A percentile compares a stretch with the other conserved stretches of the same genome.
Conservation (phyloP, 1,140 invertebrate genomes). For the Drosophila bipectinata region DNA sequence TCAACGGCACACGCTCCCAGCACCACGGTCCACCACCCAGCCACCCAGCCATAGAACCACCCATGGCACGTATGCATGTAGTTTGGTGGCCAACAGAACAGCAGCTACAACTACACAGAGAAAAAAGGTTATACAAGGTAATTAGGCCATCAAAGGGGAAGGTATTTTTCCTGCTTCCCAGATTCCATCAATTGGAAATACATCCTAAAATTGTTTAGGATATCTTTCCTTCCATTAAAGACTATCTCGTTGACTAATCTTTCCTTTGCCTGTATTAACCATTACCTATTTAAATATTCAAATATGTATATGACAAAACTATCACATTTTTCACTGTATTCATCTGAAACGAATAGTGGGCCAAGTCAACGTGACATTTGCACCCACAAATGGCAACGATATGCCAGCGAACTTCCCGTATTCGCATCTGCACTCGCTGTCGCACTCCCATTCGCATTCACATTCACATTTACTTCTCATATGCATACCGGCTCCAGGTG, state of each 20-base stretch:
- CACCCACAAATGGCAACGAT: constrained; percentile 71
- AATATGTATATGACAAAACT: background rate
- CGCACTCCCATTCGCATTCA: constrained; percentile 13
- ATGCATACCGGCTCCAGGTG: constrained; percentile 15
- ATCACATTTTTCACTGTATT: constrained; percentile 1
- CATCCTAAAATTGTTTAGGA: background rate
- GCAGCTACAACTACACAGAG: constrained; percentile 24
- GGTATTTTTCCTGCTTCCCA: background rate
- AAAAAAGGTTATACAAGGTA: background rate
- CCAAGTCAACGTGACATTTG: constrained; percentile 80
- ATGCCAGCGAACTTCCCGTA: constrained; percentile 47
- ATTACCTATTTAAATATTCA: background rate
- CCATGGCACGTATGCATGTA: constrained; percentile 41
- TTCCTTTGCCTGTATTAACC: background rate
- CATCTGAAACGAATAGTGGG: constrained; percentile 43
- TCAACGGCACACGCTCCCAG: constrained; percentile 30
- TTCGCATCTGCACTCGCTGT: constrained; percentile 23
- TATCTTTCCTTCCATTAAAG: background rate
- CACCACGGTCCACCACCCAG: background rate
- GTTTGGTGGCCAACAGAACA: constrained; percentile 52
- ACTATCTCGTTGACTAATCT: background rate
- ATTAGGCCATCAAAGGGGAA: background rate
- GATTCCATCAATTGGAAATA: too few species aligned
- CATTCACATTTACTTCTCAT: constrained; percentile 14
- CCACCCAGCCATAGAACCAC: background rate